Evolutionary conservation across 2,888 invertebrate genomes (phyloP), one percentile per base, ranked within the genome.

Genomic region (Amorpha juglandis): DNA sequence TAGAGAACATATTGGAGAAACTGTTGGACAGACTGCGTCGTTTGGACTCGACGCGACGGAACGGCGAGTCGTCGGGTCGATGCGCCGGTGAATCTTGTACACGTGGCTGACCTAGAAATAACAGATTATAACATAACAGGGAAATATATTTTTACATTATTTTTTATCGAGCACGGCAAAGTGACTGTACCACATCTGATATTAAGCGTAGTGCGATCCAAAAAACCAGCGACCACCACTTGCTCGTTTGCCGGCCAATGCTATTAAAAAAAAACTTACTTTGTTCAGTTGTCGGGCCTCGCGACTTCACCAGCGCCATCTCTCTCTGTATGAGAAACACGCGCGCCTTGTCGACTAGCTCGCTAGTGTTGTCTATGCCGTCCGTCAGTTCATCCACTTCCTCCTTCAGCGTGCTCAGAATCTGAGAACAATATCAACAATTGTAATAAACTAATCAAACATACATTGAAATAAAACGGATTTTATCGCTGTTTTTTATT

Each of bases 381-480:
- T 85, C 94, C 71, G 97, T 94, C 80, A 96, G 94, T 69, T 96
- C 96, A 84, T 99, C 99, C 63, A 98, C 95, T 87, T 97, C 97
- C 74, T 98, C 97, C 78, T 98, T 97, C 62, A 98, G 71, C 63
- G 88, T 88, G 70, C 83, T 86, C 12, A 92, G 75, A 21, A 93
- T 92, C 92, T 94, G 81, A 1, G 63, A 65, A 62, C 21, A 67
- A 33, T 9, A 45, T 12, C 0, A 14, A 1, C 14, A 42, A 42
- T 9, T 1, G 7, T 45, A 45, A 45, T 11, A 55, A 33, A 14
- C 14, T 14, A 0, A 35, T 19, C 33, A 21, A 12, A 55, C 33
- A 55, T 1, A 27, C 27, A 27, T 27, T 27, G 27, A 27, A 27
- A 3, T 27, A 27, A n/a, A n/a, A n/a, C n/a, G n/a, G n/a, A n/a